Base-by-base conservation (phyloP, 1,140 invertebrate genomes). In the Kradibia gibbosae region DNA sequence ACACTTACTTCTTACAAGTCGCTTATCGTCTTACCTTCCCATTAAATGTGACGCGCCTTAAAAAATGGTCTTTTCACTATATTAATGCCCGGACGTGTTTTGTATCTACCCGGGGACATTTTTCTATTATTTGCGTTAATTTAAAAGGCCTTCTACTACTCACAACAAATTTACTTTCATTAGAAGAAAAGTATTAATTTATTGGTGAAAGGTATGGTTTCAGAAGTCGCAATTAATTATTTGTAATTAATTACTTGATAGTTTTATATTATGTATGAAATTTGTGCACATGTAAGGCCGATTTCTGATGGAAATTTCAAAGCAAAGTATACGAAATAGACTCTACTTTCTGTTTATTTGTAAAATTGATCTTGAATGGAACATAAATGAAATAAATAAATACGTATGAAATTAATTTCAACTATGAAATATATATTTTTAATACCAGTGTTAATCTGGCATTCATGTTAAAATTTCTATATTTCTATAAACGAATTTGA, bases 181-280 rank as follows among this genome's bases (percentile, higher is more conserved):
- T 53, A 48, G 20, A 15, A n/a, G 28, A 53, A 53, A 53, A 22
- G 20, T 10, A 17, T 17, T 39, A 67, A 39, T 67, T 67, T 67
- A 67, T 67, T 36, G 62, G 62, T 67, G 62, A 67, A 67, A 67
- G 34, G 62, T 67, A 67, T 39, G 5, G n/a, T 67, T 67, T 39
- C 1, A 28, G 31, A 1, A 28, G 31, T 67, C 3, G 11, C 17
- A 22, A n/a, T 39, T 67, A 22, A 5, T 22, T 20, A 39, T 13
- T 67, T 67, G 17, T 39, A 36, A 4, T 39, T 67, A 34, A 67
- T 39, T 67, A 3, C 39, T 34, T 3, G 34, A 39, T 36, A 10
- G 2, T 1, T 65, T 20, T 20, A 60, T 36, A 36, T 65, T 65
- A 10, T 65, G 36, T 36, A 36, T 36, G 36, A 65, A 65, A 2